Evolutionary conservation across 2,113 vertebrate genomes (phyloP).

Genomic region (Axis porcinus): DNA sequence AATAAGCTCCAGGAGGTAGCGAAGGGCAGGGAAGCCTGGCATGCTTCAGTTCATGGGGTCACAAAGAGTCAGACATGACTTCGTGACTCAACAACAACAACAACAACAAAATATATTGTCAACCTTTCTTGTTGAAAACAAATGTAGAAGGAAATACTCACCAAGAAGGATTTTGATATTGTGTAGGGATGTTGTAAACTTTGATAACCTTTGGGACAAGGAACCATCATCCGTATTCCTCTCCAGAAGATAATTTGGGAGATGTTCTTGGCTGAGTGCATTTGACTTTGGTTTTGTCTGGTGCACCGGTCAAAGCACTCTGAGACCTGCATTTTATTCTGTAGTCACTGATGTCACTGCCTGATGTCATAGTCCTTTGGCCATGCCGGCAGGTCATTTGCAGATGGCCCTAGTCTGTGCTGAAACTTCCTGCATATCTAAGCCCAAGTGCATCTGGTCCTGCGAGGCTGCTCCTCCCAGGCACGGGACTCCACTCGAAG

Average conservation of each 20-base stretch:
- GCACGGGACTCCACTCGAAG: not conserved
- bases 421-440: not conserved
- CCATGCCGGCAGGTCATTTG: not conserved
- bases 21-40: no score
- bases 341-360: not conserved
- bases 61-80: not conserved
- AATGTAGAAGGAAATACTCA: not conserved
- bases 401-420: not conserved
- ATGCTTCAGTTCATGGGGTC: not conserved
- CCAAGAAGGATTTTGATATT: not conserved
- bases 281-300: not conserved
- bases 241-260: not conserved
- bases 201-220: slow-evolving; percentile 20
- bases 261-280: not conserved
- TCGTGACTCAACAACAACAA: not conserved
- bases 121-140: not conserved
- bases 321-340: not conserved
- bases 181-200: not conserved
- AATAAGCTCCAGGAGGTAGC: no score
- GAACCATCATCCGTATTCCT: not conserved
- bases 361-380: not conserved
- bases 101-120: not conserved
- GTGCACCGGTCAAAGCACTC: not conserved
- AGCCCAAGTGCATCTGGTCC: not conserved
- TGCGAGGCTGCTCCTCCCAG: not conserved